phyloP scores from a whole-genome alignment of 1,140 invertebrate genomes.

The Parasteatoda tepidariorum region DNA sequence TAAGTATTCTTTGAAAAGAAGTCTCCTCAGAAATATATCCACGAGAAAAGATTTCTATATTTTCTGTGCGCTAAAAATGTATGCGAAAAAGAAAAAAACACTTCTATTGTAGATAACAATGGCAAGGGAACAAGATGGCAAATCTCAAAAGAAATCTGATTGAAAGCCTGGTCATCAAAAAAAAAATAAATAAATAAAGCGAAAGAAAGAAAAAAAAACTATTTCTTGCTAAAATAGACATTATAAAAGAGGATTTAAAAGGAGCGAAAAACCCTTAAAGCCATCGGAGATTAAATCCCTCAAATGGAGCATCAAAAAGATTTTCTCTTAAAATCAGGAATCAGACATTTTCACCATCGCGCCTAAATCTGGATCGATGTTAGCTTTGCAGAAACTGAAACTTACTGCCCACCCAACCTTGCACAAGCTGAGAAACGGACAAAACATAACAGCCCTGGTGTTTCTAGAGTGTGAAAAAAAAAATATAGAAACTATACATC shows the following conservation, averaged over 20 bases:
- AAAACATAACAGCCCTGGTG: not conserved
- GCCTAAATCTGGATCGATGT: conserved; percentile 14
- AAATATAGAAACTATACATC: conserved; percentile 12
- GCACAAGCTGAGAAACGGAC: conserved; percentile 20
- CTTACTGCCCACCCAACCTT: not conserved
- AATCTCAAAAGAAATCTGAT: conserved; percentile 45
- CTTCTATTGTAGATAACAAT: too few species aligned
- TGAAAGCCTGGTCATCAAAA: conserved; percentile 17
- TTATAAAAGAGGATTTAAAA: not conserved
- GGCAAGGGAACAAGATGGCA: not conserved
- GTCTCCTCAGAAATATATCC: too few species aligned
- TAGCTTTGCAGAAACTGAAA: not conserved
- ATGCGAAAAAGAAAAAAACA: too few species aligned
- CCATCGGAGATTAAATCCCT: conserved; percentile 42
- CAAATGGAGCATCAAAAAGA: conserved; percentile 53
- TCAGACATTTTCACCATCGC: not conserved
- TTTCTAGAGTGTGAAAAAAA: not conserved
- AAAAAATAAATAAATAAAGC: not conserved
- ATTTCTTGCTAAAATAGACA: not conserved
- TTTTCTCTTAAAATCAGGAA: conserved; percentile 20
- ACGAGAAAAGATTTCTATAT: not conserved
- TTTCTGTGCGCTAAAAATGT: not conserved
- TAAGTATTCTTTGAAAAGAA: too few species aligned
- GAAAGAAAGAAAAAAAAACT: conserved; percentile 3
- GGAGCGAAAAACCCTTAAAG: conserved; percentile 1